A percentile compares a stretch with the other conserved stretches of the same genome.
Evolutionary conservation across 2,888 invertebrate genomes (phyloP).

Genomic region (Oligia strigilis): DNA sequence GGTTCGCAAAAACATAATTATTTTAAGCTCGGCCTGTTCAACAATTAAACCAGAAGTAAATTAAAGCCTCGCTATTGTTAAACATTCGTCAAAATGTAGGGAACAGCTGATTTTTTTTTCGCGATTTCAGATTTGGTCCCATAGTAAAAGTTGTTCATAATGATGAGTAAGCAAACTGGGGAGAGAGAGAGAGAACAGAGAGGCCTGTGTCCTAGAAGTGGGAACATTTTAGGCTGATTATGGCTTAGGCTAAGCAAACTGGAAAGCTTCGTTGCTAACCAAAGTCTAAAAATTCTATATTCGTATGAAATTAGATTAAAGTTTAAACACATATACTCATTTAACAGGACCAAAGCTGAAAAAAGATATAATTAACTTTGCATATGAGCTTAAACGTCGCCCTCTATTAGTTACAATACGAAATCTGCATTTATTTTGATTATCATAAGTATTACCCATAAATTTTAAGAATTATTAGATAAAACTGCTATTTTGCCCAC

Average conservation of each 20-base stretch:
- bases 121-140: too few relatives aligned
- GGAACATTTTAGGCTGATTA: too few relatives aligned
- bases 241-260: conserved; percentile 8
- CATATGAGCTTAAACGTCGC: not conserved
- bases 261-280: not conserved
- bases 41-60: not conserved
- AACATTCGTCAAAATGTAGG: not conserved
- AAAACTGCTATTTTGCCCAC: not conserved
- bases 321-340: not conserved
- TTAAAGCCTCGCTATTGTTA: conserved; percentile 1
- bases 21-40: not conserved
- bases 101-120: too few relatives aligned
- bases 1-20: too few relatives aligned
- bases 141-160: too few relatives aligned
- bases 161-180: too few relatives aligned
- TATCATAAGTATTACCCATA: not conserved
- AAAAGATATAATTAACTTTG: too few relatives aligned
- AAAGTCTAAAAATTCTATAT: not conserved
- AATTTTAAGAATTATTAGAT: not conserved
- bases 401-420: not conserved
- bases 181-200: too few relatives aligned
- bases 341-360: not conserved
- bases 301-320: not conserved
- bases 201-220: too few relatives aligned
- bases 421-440: not conserved